Percentiles rank a stretch among this genome's conserved stretches.
Conservation (phyloP, 2,888 invertebrate species). For the Callosobruchus maculatus region DNA sequence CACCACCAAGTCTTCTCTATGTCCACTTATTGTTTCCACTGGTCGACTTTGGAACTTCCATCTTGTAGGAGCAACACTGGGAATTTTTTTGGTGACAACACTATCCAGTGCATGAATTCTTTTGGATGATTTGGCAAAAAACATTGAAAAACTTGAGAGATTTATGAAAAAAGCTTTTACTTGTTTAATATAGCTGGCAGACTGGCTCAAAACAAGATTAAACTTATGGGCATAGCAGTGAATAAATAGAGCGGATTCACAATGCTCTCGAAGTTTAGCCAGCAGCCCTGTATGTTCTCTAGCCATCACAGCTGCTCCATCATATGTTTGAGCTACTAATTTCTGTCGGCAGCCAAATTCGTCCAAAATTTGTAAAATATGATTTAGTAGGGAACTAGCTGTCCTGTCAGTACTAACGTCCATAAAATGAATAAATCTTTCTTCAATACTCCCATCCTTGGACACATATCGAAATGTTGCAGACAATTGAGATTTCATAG, state of each 20-base stretch:
- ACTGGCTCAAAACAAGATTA: conserved; percentile 25
- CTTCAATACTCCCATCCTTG: conserved; percentile 21
- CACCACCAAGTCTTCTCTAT: no score
- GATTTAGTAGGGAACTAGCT: conserved; percentile 16
- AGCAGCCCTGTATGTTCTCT: conserved; percentile 33
- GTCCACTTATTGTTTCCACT: no score
- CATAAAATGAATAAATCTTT: conserved; percentile 34
- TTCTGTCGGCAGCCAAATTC: conserved; percentile 28
- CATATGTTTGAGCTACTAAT: conserved; percentile 35
- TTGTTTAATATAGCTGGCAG: conserved; percentile 12
- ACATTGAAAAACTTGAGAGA: conserved; percentile 17
- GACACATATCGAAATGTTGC: conserved; percentile 32
- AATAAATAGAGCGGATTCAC: conserved; percentile 24
- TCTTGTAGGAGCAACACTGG: conserved; percentile 14
- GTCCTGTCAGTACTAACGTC: conserved; percentile 28
- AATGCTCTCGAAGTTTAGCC: conserved; percentile 21
- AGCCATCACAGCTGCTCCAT: conserved; percentile 30
- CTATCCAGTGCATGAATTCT: conserved; percentile 17
- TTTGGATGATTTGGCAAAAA: conserved; percentile 27
- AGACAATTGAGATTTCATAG: conserved; percentile 25
- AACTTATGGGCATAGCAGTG: conserved; percentile 30
- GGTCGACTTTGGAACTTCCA: conserved; percentile 14
- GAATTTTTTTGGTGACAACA: conserved; percentile 8
- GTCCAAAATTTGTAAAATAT: conserved; percentile 23
- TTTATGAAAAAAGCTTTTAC: conserved; percentile 21